phyloP scores from a whole-genome alignment of 2,888 invertebrate species.

The Disparrhopalites patrizii region DNA sequence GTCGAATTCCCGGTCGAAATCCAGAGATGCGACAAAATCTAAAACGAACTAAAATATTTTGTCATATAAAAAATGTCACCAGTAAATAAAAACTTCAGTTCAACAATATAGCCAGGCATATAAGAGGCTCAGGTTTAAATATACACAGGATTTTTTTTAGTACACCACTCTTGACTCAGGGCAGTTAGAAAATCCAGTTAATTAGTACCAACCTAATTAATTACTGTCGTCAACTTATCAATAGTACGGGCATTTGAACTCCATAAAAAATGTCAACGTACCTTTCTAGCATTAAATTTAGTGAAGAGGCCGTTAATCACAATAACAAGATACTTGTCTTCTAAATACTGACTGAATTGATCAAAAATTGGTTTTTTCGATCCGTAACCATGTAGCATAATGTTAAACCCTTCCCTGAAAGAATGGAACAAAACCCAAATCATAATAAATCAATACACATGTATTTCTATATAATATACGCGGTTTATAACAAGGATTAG shows the following conservation, averaged over 20 bases:
- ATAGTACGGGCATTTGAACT: too few species aligned
- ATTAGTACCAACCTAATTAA: too few species aligned
- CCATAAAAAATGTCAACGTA: too few species aligned
- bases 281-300: slow-evolving; percentile 16
- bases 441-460: background rate
- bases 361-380: slow-evolving; percentile 18
- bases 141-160: too few species aligned
- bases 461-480: slow-evolving; percentile 15
- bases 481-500: background rate
- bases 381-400: slow-evolving; percentile 28
- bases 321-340: background rate
- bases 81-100: background rate
- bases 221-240: too few species aligned
- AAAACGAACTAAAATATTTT: slow-evolving; percentile 11
- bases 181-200: too few species aligned
- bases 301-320: slow-evolving; percentile 22
- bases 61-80: background rate
- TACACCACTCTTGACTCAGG: too few species aligned
- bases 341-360: slow-evolving; percentile 3
- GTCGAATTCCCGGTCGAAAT: background rate
- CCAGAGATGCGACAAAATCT: slow-evolving; percentile 6
- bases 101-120: background rate
- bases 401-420: slow-evolving; percentile 24
- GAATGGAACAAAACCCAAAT: background rate
- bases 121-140: too few species aligned